These are phyloP conservation scores for Erebia ligea DNA, from an alignment of 2,888 invertebrate genomes.

Conservation along the genomic window DNA sequence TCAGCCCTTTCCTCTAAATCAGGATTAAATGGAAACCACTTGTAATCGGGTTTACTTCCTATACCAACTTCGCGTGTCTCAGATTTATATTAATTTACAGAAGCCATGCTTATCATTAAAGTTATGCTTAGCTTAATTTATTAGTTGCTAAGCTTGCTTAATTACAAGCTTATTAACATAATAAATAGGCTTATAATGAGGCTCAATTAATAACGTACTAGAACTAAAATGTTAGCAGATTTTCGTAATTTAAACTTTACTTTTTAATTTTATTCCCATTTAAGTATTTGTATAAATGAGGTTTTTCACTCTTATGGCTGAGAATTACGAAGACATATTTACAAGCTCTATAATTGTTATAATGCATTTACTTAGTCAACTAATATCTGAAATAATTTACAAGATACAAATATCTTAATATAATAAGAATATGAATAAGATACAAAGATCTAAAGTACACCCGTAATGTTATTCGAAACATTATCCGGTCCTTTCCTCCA, in stretches of 20 bases:
- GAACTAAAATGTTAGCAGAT: too few species aligned
- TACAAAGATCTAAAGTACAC: conserved; percentile 6
- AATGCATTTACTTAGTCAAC: not conserved
- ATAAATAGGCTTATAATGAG: too few species aligned
- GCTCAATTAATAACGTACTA: too few species aligned
- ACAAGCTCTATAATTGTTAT: not conserved
- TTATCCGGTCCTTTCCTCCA: conserved; percentile 10
- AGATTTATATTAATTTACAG: not conserved
- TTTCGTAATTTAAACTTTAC: too few species aligned
- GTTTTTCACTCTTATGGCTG: too few species aligned
- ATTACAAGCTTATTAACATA: not conserved
- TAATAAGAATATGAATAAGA: too few species aligned
- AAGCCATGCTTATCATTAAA: not conserved
- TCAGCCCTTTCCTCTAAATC: conserved; percentile 18
- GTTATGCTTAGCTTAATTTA: not conserved
- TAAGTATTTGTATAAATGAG: too few species aligned
- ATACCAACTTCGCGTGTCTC: not conserved
- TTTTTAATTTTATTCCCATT: too few species aligned
- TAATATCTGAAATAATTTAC: conserved; percentile 3
- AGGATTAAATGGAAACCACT: conserved; percentile 12
- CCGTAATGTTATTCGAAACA: conserved; percentile 17
- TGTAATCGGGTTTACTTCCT: not conserved
- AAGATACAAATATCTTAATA: too few species aligned
- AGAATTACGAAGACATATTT: too few species aligned
- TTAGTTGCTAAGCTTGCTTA: too few species aligned